A percentile compares a stretch with the other conserved stretches of the same genome.
phyloP scores from a whole-genome alignment of 1,140 invertebrate species.

The Monochamus saltuarius region DNA sequence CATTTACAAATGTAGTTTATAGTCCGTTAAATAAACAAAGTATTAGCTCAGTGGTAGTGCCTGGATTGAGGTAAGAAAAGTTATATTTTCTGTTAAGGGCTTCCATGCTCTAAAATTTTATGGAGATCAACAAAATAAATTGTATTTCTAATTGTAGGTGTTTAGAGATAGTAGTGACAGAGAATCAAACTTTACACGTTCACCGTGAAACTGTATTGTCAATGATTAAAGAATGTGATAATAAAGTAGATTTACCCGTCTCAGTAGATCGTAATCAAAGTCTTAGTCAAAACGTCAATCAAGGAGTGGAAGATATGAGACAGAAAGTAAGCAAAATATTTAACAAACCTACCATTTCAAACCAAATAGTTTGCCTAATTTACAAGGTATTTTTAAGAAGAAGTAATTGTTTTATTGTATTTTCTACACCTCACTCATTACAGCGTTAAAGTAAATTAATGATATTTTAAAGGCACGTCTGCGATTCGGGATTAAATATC shows the following conservation, averaged over 20 bases:
- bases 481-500: too few species aligned
- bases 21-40: conserved; percentile 58
- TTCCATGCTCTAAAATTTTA: too few species aligned
- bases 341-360: conserved; percentile 50
- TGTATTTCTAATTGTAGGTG: conserved; percentile 42
- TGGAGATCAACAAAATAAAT: too few species aligned
- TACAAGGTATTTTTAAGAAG: conserved; percentile 48
- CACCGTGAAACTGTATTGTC: conserved; percentile 56
- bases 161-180: conserved; percentile 54
- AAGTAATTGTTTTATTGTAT: conserved; percentile 31
- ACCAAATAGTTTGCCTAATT: conserved; percentile 38
- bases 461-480: too few species aligned
- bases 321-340: conserved; percentile 64
- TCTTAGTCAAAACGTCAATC: conserved; percentile 54
- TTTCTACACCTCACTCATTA: too few species aligned
- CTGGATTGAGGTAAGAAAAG: conserved; percentile 54
- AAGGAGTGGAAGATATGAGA: conserved; percentile 63
- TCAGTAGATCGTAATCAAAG: conserved; percentile 16
- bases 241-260: conserved; percentile 42
- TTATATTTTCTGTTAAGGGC: background rate
- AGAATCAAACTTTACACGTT: conserved; percentile 53
- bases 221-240: conserved; percentile 59
- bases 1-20: conserved; percentile 67
- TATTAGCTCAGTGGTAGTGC: conserved; percentile 54
- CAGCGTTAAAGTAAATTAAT: too few species aligned